Conservation (phyloP, 2,888 invertebrate species). For the Dynastes maya region DNA sequence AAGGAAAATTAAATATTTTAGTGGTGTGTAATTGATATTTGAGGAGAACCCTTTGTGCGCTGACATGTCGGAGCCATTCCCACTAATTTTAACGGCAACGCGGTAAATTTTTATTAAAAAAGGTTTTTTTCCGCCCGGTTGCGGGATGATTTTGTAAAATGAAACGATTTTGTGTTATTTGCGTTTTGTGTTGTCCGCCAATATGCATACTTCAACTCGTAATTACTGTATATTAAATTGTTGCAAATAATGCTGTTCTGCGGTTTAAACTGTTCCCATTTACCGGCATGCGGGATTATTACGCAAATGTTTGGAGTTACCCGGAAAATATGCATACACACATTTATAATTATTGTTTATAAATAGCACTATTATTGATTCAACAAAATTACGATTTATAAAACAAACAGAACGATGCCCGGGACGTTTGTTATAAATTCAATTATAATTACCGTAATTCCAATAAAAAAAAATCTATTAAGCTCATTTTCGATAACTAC, state of each 20-base stretch:
- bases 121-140: neutral
- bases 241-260: neutral
- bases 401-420: too few species aligned
- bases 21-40: constrained; percentile 51
- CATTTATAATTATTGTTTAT: neutral
- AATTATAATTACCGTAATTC: too few species aligned
- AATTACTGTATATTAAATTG: constrained; percentile 4
- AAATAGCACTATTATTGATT: neutral
- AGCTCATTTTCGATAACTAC: too few species aligned
- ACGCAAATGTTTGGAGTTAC: neutral
- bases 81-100: constrained; percentile 30
- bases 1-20: constrained; percentile 52
- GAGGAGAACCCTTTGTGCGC: constrained; percentile 28
- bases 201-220: neutral
- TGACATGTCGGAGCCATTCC: constrained; percentile 16
- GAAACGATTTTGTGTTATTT: neutral
- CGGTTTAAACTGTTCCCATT: neutral
- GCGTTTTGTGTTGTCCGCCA: neutral
- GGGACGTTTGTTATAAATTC: too few species aligned
- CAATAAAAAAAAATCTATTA: too few species aligned
- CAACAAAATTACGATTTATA: neutral
- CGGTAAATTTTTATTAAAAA: constrained; percentile 6
- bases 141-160: too few species aligned
- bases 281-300: neutral
- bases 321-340: neutral